These are phyloP conservation scores for Brachypteracias leptosomus DNA, from an alignment of 2,113 vertebrate species.

Conservation along the genomic window DNA sequence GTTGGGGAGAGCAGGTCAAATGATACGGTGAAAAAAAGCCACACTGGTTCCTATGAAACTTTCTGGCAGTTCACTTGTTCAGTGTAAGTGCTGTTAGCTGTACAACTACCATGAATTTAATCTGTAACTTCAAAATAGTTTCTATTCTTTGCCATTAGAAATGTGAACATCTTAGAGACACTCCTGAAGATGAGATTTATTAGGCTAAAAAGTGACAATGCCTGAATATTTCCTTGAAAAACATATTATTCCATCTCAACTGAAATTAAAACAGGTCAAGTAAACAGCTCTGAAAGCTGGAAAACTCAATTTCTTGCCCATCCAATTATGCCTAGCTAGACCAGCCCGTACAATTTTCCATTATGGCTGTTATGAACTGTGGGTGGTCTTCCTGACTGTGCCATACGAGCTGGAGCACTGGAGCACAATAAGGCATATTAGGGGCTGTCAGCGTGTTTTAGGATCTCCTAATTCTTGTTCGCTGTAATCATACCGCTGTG, in stretches of 20 bases:
- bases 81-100: slow-evolving; percentile 3
- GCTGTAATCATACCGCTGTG: neutral
- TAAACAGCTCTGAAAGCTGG: slow-evolving; percentile 50
- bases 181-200: slow-evolving; percentile 9
- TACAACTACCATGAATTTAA: neutral
- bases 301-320: slow-evolving; percentile 70
- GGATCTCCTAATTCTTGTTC: slow-evolving; percentile 52
- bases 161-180: neutral
- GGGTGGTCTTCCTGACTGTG: slow-evolving; percentile 73
- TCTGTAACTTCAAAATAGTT: neutral
- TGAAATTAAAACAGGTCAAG: slow-evolving; percentile 52
- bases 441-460: slow-evolving; percentile 54
- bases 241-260: neutral
- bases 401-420: slow-evolving; percentile 56
- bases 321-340: slow-evolving; percentile 72
- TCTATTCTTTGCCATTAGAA: neutral
- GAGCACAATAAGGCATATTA: slow-evolving; percentile 64
- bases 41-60: neutral
- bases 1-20: neutral
- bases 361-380: slow-evolving; percentile 66
- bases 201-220: neutral
- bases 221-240: slow-evolving; percentile 15
- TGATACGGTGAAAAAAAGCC: neutral
- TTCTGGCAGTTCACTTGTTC: neutral
- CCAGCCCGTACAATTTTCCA: slow-evolving; percentile 69